phyloP scores from a whole-genome alignment of 2,797 vertebrate genomes.

The Alosa sapidissima region DNA sequence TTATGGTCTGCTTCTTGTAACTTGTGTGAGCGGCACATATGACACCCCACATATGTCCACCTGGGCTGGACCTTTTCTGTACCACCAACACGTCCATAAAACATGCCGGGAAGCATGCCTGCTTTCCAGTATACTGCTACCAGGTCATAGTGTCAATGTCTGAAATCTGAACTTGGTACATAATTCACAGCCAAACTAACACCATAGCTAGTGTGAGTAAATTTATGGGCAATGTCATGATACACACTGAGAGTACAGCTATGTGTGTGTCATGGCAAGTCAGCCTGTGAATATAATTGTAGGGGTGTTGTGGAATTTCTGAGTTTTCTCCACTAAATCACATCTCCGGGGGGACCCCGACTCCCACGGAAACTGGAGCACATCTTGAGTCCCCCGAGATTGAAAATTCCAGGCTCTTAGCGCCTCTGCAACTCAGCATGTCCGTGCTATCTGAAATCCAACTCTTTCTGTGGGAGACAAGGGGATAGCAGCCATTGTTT shows the following conservation, averaged over 20 bases:
- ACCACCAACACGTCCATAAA: neutral
- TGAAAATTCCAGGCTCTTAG: neutral
- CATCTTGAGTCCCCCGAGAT: neutral
- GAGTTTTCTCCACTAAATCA: neutral
- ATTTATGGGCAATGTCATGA: neutral
- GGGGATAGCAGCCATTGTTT: neutral
- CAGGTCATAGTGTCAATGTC: neutral
- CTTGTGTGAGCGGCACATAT: neutral
- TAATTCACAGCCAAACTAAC: neutral
- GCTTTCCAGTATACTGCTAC: neutral
- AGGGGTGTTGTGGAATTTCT: neutral
- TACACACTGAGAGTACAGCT: neutral
- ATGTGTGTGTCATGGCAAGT: neutral
- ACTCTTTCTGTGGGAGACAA: neutral
- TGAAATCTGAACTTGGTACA: neutral
- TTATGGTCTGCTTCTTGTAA: neutral
- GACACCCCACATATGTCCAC: neutral
- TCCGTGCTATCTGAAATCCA: neutral
- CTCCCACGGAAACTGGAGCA: slow-evolving; percentile 15
- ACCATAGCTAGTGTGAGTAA: neutral
- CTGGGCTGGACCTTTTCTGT: neutral
- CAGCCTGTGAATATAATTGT: neutral
- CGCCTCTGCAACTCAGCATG: neutral
- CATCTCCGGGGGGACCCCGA: neutral
- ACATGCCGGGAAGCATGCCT: neutral